phyloP scores from a whole-genome alignment of 2,888 invertebrate species.

The Blastobasis adustella region DNA sequence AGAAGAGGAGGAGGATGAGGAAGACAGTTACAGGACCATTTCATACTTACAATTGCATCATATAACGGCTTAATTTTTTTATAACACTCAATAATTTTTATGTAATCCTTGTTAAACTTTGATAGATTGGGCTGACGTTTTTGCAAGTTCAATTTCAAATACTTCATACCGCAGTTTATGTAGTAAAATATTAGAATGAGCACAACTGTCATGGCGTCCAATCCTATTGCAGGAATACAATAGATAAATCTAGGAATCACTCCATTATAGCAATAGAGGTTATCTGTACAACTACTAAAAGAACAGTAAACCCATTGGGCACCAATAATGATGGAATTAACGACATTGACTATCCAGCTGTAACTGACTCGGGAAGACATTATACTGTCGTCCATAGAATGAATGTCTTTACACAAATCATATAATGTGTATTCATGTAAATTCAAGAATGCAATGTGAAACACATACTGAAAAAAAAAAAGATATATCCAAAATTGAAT shows the following conservation, averaged over 20 bases:
- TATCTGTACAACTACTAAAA: too few relatives aligned
- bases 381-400: background rate
- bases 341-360: too few relatives aligned
- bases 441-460: background rate
- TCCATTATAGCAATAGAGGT: too few relatives aligned
- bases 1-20: too few relatives aligned
- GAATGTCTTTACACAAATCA: background rate
- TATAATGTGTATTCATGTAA: background rate
- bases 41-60: constrained; percentile 7
- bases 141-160: background rate
- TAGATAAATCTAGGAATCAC: background rate
- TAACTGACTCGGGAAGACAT: too few relatives aligned
- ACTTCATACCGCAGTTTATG: constrained; percentile 1
- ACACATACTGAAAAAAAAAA: background rate
- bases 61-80: constrained; percentile 10
- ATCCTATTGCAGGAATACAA: background rate
- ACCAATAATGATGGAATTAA: too few relatives aligned
- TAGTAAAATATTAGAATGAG: constrained; percentile 6
- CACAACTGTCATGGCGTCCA: constrained; percentile 1
- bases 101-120: constrained; percentile 1
- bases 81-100: constrained; percentile 1
- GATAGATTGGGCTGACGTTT: background rate
- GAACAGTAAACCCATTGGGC: too few relatives aligned
- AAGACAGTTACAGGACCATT: too few relatives aligned
- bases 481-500: background rate